phyloP scores from a whole-genome alignment of 2,888 invertebrate species.

The Epicampocera succincta region DNA sequence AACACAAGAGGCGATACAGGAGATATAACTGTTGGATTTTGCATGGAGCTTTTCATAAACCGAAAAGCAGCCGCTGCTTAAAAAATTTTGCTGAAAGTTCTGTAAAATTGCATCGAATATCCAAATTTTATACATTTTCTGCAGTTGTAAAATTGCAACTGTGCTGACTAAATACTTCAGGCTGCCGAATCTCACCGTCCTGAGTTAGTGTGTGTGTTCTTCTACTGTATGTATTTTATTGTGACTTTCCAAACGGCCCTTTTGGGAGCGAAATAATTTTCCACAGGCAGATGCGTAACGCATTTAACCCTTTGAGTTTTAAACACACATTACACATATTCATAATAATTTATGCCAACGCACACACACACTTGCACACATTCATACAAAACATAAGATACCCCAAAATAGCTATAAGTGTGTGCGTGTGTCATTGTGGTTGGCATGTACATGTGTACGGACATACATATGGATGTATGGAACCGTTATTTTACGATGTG shows the following conservation, averaged over 20 bases:
- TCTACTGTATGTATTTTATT: background rate
- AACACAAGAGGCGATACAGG: too few species aligned
- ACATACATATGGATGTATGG: conserved; percentile 55
- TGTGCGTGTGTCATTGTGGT: conserved; percentile 10
- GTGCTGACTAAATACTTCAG: conserved; percentile 48
- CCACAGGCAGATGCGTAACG: conserved; percentile 67
- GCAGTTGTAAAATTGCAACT: conserved; percentile 66
- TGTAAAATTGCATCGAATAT: conserved; percentile 18
- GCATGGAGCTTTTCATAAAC: too few species aligned
- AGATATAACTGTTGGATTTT: too few species aligned
- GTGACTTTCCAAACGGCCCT: conserved; percentile 60
- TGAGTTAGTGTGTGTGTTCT: background rate
- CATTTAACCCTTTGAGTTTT: conserved; percentile 64
- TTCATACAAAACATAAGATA: background rate
- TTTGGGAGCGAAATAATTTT: conserved; percentile 65
- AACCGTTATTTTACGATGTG: conserved; percentile 67
- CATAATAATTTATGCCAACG: too few species aligned
- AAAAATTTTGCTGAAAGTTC: too few species aligned
- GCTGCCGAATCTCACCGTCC: conserved; percentile 9
- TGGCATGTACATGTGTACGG: conserved; percentile 4
- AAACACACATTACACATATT: conserved; percentile 37
- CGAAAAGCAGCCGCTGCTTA: too few species aligned
- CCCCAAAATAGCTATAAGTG: background rate
- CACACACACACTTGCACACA: background rate
- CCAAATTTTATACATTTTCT: conserved; percentile 59